Base-by-base conservation (phyloP, 2,113 vertebrate species). In the Aleadryas rufinucha region DNA sequence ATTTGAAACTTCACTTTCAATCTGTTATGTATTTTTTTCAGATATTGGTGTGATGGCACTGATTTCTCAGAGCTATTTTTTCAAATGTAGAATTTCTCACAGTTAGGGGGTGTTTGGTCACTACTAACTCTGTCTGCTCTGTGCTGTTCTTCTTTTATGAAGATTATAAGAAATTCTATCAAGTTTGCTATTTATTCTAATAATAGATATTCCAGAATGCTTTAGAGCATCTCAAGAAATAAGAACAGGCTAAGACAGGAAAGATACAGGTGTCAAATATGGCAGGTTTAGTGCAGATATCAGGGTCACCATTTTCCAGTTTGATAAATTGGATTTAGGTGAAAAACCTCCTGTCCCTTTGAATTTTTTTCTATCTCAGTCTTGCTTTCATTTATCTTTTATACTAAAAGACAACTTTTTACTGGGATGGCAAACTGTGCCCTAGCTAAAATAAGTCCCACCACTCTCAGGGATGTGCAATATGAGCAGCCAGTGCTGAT, bases 41-140 rank as follows among this genome's bases (percentile, higher is more conserved):
- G 35, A 10, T 22, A 16, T 30, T 57, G 33, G 2, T 56, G 27
- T 42, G 52, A 31, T 22, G 30, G 24, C 44, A 18, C 41, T 37
- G 44, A 52, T 68, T 80, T 71, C 56, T 83, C 49, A 42, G 41
- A 41, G 52, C 6, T 27, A 0, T 37, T 26, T 79, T 61, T 28
- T 2, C 27, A 86, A 59, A 37, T 2, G 11, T 0, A 47, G 27
- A 16, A 22, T 80, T 90, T 65, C 24, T 9, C 24, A 7, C 6
- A 44, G 0, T 8, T 15, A 3, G 7, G 13, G 5, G 2, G 1
- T 0, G 54, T 59, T 41, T 47, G 23, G 13, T 41, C 35, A 7
- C n/a, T 74, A 2, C 27, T 75, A 4, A 44, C 20, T 21, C 37
- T 59, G 24, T 9, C 37, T 65, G 66, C 18, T 65, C 49, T 35